Evolutionary conservation across 2,797 vertebrate genomes (phyloP), one percentile per base, ranked within the genome.

Genomic region (Lepus oiostolus): DNA sequence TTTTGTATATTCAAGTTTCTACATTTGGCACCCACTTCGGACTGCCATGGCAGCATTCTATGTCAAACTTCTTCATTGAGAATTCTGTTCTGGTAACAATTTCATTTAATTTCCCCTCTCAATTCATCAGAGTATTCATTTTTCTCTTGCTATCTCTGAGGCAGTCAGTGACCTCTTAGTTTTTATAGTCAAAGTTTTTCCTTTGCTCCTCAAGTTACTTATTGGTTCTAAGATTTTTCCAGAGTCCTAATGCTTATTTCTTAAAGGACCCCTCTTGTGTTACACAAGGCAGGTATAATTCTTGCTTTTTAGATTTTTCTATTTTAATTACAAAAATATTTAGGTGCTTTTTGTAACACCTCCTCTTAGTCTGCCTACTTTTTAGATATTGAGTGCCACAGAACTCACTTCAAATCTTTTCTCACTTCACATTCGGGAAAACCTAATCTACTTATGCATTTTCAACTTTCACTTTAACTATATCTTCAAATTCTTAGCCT

Each of bases 161-260:
- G 24, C 38, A 38, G 10, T 47, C 86, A 62, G n/a, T 42, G n/a
- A 71, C 42, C 38, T 62, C n/a, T 87, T 32, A 65, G 21, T n/a
- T 93, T 17, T 83, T 62, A 67, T 11, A 79, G 4, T 90, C 30
- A 74, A 67, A 90, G 35, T 58, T 14, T 47, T 88, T 11, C 91
- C 83, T 68, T 68, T 60, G 82, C 60, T 72, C 52, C 26, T 89
- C 16, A 74, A 77, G 28, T 81, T 87, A n/a, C 6, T 92, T 72
- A 14, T 84, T 30, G 85, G 9, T 72, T 81, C 21, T 90, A 91
- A 74, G 26, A 77, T 47, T 17, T 68, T 75, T 5, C 32, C 24
- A 82, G 21, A 21, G 2, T 52, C 22, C 52, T 79, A 74, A 35
- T 42, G 7, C 82, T 85, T 93, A 26, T 17, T 89, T 74, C 14